Evolutionary conservation across 2,113 vertebrate species (phyloP).

Genomic region (Hippocampus zosterae): DNA sequence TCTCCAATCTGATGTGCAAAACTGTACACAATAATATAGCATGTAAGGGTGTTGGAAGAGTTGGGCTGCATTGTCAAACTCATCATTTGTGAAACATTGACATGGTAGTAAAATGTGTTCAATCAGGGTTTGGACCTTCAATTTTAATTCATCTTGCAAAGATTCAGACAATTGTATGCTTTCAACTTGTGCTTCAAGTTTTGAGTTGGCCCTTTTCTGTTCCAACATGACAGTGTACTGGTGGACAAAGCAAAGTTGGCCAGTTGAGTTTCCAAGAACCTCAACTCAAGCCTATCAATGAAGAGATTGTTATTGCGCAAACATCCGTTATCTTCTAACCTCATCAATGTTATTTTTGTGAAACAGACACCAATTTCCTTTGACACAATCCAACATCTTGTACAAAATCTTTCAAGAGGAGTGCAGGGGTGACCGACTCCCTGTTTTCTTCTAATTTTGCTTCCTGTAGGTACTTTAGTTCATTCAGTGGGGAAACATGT

Average conservation of each 20-base stretch:
- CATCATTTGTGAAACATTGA: constrained; percentile 23
- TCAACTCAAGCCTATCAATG: background rate
- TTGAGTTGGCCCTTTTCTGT: background rate
- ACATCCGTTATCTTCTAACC: too few species aligned
- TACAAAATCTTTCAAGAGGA: background rate
- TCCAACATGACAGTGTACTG: background rate
- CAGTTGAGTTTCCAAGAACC: background rate
- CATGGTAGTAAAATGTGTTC: background rate
- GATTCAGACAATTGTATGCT: background rate
- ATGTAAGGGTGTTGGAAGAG: constrained; percentile 1
- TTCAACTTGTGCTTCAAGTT: background rate
- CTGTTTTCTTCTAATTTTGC: background rate
- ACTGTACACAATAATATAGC: constrained; percentile 4
- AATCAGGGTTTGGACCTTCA: background rate
- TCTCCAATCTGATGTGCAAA: constrained; percentile 6
- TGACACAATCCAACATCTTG: background rate
- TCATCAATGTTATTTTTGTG: background rate
- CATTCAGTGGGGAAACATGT: too few species aligned
- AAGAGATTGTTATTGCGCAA: background rate
- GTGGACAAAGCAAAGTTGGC: background rate
- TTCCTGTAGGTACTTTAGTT: too few species aligned
- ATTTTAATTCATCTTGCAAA: background rate
- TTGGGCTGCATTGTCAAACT: constrained; percentile 15
- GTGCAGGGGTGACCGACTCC: background rate
- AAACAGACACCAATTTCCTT: background rate